phyloP scores from a whole-genome alignment of 2,113 vertebrate genomes.

The Sus scrofa region DNA sequence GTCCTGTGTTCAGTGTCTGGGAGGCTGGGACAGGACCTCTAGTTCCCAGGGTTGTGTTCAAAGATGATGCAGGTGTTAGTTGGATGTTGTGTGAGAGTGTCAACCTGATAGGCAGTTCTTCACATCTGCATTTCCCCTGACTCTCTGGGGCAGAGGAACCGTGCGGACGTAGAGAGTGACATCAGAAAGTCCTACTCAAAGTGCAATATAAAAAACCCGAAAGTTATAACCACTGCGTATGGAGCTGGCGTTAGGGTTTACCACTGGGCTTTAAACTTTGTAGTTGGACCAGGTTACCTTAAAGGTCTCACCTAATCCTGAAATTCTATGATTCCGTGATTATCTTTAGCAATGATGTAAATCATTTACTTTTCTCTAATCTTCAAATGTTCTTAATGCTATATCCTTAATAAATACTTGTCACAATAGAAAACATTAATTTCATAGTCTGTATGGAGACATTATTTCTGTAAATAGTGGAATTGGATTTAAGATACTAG shows the following conservation, averaged over 20 bases:
- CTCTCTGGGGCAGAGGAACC: neutral
- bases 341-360: conserved; percentile 33
- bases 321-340: neutral
- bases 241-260: conserved; percentile 31
- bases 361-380: conserved; percentile 14
- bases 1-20: neutral
- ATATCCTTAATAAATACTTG: conserved; percentile 39
- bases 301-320: conserved; percentile 15
- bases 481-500: neutral
- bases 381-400: neutral
- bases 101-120: neutral
- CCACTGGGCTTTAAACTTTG: neutral
- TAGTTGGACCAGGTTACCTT: conserved; percentile 18
- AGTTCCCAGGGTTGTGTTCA: neutral
- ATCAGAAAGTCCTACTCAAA: neutral
- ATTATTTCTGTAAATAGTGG: conserved; percentile 18
- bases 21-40: neutral
- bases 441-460: neutral
- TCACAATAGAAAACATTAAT: neutral
- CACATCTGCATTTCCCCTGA: neutral
- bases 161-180: neutral
- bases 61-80: neutral
- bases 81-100: neutral
- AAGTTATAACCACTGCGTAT: neutral
- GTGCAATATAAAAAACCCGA: neutral